These are phyloP conservation scores for Caenorhabditis sp. DNA, from an alignment of 2,888 invertebrate genomes.

Conservation along the genomic window DNA sequence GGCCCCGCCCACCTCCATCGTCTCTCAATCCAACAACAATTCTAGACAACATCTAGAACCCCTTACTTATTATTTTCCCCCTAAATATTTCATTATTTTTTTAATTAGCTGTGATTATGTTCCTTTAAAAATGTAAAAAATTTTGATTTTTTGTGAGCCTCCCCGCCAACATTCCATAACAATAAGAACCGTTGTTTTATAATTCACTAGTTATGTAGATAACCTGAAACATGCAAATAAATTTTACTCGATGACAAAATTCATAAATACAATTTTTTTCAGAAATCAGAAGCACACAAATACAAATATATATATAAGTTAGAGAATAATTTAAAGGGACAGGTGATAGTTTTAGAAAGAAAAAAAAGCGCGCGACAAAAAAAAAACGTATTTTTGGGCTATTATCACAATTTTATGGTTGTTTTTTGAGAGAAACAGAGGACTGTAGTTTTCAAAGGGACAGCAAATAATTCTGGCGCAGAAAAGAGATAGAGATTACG, in stretches of 20 bases:
- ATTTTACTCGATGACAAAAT: neutral
- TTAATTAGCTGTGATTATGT: slow-evolving; percentile 11
- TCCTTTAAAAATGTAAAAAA: neutral
- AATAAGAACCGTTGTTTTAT: neutral
- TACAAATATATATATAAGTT: neutral
- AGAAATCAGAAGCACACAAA: neutral
- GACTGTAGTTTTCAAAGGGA: neutral
- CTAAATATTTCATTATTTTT: neutral
- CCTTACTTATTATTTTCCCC: neutral
- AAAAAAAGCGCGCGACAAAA: neutral
- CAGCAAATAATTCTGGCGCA: neutral
- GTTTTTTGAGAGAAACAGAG: neutral
- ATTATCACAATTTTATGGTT: neutral
- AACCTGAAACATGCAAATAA: neutral
- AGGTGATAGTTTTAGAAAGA: neutral
- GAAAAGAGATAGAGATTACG: neutral
- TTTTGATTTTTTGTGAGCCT: neutral
- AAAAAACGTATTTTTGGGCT: neutral
- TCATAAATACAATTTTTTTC: neutral
- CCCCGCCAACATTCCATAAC: neutral
- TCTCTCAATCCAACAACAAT: slow-evolving; percentile 4
- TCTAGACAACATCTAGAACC: neutral
- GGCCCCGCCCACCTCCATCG: neutral
- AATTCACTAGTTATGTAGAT: neutral
- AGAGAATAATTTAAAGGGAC: neutral